Base-by-base conservation (phyloP, 2,888 invertebrate species). In the Hypomecis atomaria region DNA sequence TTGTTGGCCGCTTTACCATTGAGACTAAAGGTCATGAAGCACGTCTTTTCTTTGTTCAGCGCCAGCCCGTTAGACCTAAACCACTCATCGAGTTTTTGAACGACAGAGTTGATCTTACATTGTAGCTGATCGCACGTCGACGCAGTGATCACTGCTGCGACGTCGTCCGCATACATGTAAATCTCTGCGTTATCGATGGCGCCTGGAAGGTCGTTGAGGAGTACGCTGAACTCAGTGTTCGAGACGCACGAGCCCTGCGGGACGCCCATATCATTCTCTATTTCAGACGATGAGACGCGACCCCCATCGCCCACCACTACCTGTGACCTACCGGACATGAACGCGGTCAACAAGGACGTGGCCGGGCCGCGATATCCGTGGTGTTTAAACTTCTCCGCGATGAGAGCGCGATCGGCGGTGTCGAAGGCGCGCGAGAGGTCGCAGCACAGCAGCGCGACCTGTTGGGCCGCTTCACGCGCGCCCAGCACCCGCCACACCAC, bases 241-340 rank as follows among this genome's bases (percentile, higher is more conserved):
- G 64, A 64, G 11, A 65, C 52, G 9, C 49, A 62, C 1, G 61
- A 62, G 2, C 61, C 64, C 49, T 63, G 63, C 6, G 59, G 56
- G 34, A 65, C 59, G 11, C 36, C 23, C 23, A 23, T 23, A 1
- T 23, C 23, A 38, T 47, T 57, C n/a, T 8, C 6, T 5, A 60
- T 2, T 34, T 60, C 60, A 6, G 57, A 37, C 33, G 65, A 61
- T 10, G 11, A 38, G 1, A 48, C 33, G 7, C 36, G 8, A 4
- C 58, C 65, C 6, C 49, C 8, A 8, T 65, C 61, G 8, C 55
- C 61, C 1, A 55, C 45, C 34, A 65, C 61, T 5, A 57, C 40
- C 42, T 65, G 65, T 6, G 45, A 54, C 10, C 65, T 52, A 3
- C 50, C 7, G 0, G 52, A 45, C 54, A 65, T 57, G 11, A 65